phyloP scores from a whole-genome alignment of 2,797 vertebrate genomes.

The Oophaga sylvatica region DNA sequence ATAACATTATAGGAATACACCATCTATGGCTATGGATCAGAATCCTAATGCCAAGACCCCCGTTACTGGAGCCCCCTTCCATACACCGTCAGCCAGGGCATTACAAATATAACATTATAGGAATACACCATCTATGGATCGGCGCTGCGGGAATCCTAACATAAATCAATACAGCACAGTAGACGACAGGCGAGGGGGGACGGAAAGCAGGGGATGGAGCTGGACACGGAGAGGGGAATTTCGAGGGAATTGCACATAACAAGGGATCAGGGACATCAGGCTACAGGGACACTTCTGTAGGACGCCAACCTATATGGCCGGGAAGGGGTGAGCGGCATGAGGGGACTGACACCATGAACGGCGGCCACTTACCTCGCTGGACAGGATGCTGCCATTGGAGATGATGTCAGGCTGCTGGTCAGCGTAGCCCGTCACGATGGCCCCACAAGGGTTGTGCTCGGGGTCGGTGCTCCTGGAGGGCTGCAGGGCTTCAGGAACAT shows the following conservation, averaged over 20 bases:
- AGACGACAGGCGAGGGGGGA: not conserved
- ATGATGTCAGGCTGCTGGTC: slow-evolving; percentile 98
- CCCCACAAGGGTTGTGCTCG: slow-evolving; percentile 92
- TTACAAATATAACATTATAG: too few species aligned
- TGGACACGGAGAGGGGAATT: not conserved
- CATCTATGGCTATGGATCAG: too few species aligned
- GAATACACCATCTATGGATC: too few species aligned
- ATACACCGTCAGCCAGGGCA: too few species aligned
- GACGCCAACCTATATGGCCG: too few species aligned
- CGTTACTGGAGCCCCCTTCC: too few species aligned
- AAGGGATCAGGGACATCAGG: slow-evolving; percentile 49
- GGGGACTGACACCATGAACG: too few species aligned
- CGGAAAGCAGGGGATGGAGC: slow-evolving; percentile 6
- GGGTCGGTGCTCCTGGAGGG: slow-evolving; percentile 87
- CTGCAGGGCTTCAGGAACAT: slow-evolving; percentile 98
- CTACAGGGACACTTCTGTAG: slow-evolving; percentile 4
- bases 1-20: too few species aligned
- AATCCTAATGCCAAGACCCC: too few species aligned
- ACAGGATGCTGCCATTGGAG: slow-evolving; percentile 95
- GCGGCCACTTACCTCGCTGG: slow-evolving; percentile 85
- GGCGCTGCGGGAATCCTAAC: slow-evolving; percentile 3
- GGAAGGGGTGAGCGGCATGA: too few species aligned
- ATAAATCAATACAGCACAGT: slow-evolving; percentile 39
- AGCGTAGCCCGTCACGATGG: slow-evolving; percentile 88
- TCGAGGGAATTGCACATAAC: slow-evolving; percentile 10